Evolutionary conservation across 2,113 vertebrate genomes (phyloP).

Genomic region (Delphinapterus leucas): DNA sequence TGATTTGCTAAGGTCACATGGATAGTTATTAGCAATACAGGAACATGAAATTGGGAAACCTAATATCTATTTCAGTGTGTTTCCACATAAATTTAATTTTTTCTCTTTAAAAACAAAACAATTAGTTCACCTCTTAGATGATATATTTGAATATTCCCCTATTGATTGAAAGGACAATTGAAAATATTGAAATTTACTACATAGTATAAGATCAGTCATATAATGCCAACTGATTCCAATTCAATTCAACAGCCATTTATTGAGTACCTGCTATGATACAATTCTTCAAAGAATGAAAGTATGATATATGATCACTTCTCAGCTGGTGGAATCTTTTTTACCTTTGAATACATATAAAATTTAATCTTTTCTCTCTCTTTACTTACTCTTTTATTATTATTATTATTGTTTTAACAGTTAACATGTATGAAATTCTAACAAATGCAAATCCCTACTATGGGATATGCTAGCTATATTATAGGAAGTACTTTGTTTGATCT

Average conservation of each 20-base stretch:
- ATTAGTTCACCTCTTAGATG: not conserved
- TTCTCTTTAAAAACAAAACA: not conserved
- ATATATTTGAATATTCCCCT: not conserved
- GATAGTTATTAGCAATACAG: not conserved
- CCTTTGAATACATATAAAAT: not conserved
- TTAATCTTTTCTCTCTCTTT: not conserved
- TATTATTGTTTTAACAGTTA: not conserved
- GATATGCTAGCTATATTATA: not conserved
- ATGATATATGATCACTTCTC: not conserved
- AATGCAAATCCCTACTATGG: not conserved
- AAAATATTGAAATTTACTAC: not conserved
- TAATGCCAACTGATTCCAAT: not conserved
- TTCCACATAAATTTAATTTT: not conserved
- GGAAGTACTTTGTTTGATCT: not conserved
- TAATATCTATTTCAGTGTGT: not conserved
- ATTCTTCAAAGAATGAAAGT: not conserved
- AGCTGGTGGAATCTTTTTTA: not conserved
- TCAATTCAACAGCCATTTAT: not conserved
- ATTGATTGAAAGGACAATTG: not conserved
- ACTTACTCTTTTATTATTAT: not conserved
- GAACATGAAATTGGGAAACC: not conserved
- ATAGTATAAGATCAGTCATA: not conserved
- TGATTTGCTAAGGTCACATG: not conserved
- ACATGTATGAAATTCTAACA: not conserved
- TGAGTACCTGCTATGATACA: not conserved